Conservation (phyloP, 2,888 invertebrate species). For the Atethmia centrago region DNA sequence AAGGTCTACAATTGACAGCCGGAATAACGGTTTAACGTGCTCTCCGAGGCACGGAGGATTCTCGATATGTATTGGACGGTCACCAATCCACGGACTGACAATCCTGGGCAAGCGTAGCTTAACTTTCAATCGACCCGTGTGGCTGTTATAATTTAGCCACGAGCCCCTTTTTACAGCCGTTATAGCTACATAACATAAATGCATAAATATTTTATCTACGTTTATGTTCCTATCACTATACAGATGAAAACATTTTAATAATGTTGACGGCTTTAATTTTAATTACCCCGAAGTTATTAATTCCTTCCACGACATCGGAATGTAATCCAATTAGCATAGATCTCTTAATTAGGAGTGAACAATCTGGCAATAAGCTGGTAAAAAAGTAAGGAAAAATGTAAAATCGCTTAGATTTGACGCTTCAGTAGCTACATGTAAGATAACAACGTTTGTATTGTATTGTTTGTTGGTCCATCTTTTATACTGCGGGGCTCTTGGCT, state of each 20-base stretch:
- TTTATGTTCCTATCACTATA: not conserved
- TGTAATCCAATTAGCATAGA: conserved; percentile 39
- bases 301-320: conserved; percentile 36
- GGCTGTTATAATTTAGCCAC: too few relatives aligned
- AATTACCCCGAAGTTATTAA: conserved; percentile 24
- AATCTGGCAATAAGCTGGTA: conserved; percentile 32
- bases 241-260: conserved; percentile 4
- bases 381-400: conserved; percentile 51
- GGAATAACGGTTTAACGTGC: not conserved
- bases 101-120: not conserved
- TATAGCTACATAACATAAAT: not conserved
- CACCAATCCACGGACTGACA: too few relatives aligned
- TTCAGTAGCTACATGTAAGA: conserved; percentile 23
- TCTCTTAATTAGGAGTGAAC: conserved; percentile 49
- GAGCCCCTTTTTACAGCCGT: not conserved
- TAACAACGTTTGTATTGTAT: conserved; percentile 1
- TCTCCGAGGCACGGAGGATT: too few relatives aligned
- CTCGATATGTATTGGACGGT: too few relatives aligned
- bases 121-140: too few relatives aligned
- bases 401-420: conserved; percentile 32
- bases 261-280: not conserved
- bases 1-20: not conserved
- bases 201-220: not conserved
- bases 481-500: not conserved
- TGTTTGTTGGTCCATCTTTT: not conserved